These are phyloP conservation scores for Falco concolor DNA, from an alignment of 2,797 vertebrate species.

Conservation along the genomic window DNA sequence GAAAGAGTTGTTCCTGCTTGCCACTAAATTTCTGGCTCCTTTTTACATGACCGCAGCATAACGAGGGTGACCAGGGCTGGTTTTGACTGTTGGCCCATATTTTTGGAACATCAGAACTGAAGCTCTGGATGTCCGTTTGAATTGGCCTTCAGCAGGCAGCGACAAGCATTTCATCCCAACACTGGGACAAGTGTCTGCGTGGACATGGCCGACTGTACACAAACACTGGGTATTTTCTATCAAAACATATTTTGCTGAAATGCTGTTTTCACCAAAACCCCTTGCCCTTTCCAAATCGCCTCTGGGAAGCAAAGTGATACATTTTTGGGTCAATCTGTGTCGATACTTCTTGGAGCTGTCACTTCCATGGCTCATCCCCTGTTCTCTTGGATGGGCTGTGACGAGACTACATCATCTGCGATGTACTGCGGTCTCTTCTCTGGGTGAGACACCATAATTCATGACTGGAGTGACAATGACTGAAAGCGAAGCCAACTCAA, in stretches of 20 bases:
- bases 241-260: not conserved
- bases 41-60: accelerated
- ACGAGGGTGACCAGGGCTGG: not conserved
- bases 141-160: not conserved
- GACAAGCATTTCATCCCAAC: not conserved
- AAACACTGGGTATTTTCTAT: not conserved
- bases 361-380: not conserved
- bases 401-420: not conserved
- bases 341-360: not conserved
- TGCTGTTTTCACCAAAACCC: not conserved
- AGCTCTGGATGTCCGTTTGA: not conserved
- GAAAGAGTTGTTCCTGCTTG: not conserved
- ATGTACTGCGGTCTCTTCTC: not conserved
- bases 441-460: not conserved
- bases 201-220: not conserved
- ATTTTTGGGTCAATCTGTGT: not conserved
- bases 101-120: not conserved
- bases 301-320: not conserved
- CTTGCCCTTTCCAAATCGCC: not conserved
- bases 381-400: not conserved
- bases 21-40: not conserved
- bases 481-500: not conserved
- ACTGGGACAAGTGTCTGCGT: not conserved
- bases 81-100: not conserved
- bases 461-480: not conserved